Evolutionary conservation across 1,140 invertebrate genomes (phyloP), one percentile per base, ranked within the genome.

Genomic region (Ruditapes philippinarum): DNA sequence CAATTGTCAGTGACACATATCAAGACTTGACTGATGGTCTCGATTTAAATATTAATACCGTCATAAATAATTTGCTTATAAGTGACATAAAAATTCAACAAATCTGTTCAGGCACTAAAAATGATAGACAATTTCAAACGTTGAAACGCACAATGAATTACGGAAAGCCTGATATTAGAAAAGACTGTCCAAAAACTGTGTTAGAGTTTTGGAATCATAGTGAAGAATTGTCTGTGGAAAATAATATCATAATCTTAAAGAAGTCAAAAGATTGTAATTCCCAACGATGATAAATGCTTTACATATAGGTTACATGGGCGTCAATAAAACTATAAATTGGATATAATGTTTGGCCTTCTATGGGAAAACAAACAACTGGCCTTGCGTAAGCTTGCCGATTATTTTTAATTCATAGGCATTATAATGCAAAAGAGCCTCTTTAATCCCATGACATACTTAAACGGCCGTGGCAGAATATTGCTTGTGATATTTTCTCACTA

Each of bases 401-500:
- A 22, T 83, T 7, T 84, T 70, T 84, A n/a, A 70, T 22, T 33
- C 79, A 68, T 57, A 62, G 79, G 28, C 7, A 11, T 12, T 84
- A 62, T 12, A 84, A 84, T 5, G 38, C 4, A 12, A 84, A 84
- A 19, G 90, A 85, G 79, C 86, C 54, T 0, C 54, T 91, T 28
- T 79, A 78, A 1, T 40, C 81, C 9, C 36, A 38, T 17, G n/a
- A 22, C 11, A 31, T 49, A 42, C 62, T 60, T 7, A 17, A 70
- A 25, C 38, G 36, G 22, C 57, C 83, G 65, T 91, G 4, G 49
- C 36, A 57, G 7, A 0, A 40, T 7, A 83, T 92, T 11, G 84
- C 74, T n/a, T 54, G 82, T 14, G 91, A 94, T 62, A 73, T 94
- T 14, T 92, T 91, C 62, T 57, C 90, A 62, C 42, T 93, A 1